phyloP scores from a whole-genome alignment of 2,797 vertebrate genomes.

The Silurus aristotelis region DNA sequence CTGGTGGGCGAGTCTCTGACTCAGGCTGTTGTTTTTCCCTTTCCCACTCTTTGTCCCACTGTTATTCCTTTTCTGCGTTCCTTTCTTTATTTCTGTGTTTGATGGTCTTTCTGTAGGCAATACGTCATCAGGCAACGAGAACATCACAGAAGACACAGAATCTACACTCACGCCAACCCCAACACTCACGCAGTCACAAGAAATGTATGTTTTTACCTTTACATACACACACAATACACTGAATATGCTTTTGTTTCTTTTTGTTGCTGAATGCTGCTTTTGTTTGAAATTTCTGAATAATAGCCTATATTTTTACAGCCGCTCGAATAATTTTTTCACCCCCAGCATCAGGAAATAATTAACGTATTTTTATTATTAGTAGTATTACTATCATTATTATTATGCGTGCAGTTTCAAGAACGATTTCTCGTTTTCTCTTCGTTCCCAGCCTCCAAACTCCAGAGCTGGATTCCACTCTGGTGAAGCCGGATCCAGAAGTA shows the following conservation, averaged over 20 bases:
- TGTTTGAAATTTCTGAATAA: too few species aligned
- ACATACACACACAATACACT: neutral
- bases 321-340: neutral
- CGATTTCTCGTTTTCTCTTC: neutral
- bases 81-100: neutral
- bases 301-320: neutral
- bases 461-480: conserved; percentile 52
- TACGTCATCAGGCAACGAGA: conserved; percentile 56
- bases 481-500: conserved; percentile 41
- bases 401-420: too few species aligned
- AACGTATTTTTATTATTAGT: too few species aligned
- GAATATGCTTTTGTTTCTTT: too few species aligned
- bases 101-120: conserved; percentile 63
- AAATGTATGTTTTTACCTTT: conserved; percentile 65
- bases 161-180: conserved; percentile 52
- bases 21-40: neutral
- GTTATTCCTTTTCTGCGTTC: neutral
- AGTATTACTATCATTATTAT: neutral
- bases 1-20: conserved; percentile 35
- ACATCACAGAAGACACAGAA: conserved; percentile 56
- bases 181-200: conserved; percentile 40
- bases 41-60: neutral
- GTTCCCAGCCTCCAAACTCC: conserved; percentile 60
- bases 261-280: too few species aligned
- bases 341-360: neutral